Base-by-base conservation (phyloP, 2,113 vertebrate genomes). In the Polypterus senegalus region DNA sequence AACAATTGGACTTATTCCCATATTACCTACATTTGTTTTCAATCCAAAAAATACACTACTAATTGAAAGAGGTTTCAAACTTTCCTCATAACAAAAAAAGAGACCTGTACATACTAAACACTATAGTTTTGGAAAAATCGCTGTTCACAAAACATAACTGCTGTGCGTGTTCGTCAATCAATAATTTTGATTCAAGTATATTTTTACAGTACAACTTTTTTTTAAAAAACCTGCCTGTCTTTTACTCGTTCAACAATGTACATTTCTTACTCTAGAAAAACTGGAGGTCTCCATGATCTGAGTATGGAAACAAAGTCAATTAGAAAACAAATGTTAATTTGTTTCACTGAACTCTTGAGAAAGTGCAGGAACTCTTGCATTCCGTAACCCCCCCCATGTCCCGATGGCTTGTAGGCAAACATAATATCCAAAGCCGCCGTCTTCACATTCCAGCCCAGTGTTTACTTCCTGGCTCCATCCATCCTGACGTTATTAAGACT, bases 401-500 rank as follows among this genome's bases (percentile, higher is more conserved):
- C 46, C 47, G 61, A 57, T 57, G 47, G 55, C 61, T 56, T 57
- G 61, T 56, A 47, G 47, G 10, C 61, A 63, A 63, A 63, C 46
- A 63, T 56, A 44, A 61, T 9, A 48, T 55, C 44, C 46, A 63
- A 52, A 61, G 51, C 9, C 9, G 6, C 54, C 54, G 48, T 63
- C n/a, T 56, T 56, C 47, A 43, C 27, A 7, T 56, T 62, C 47
- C 46, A 27, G 10, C 11, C 2, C 10, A 55, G 10, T 10, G 7
- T 52, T 52, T 52, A 52, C 51, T 52, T 52, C 51, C 51, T 52
- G 51, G 7, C 51, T 52, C 51, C 51, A 52, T 52, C 10, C 51
- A 52, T 52, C 10, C 7, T 7, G 51, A 52, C 51, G 10, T 10
- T 8, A 10, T 8, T 10, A 52, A 10, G 7, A 7, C 10, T 52